phyloP scores from a whole-genome alignment of 2,888 invertebrate genomes.

The Archips crataeganus region DNA sequence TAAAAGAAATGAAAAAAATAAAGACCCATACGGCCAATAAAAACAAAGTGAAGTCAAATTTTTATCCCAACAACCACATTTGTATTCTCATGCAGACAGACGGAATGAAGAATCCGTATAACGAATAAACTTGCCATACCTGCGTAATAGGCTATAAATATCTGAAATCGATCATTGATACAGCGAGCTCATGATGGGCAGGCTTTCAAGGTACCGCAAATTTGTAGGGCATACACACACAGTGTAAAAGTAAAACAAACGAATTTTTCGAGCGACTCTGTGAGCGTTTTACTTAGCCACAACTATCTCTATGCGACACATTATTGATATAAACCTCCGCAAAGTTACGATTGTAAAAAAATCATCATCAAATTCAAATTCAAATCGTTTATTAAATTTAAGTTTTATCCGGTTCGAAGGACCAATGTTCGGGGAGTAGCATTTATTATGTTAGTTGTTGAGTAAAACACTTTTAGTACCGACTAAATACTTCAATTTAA shows the following conservation, averaged over 20 bases:
- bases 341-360: too few relatives aligned
- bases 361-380: too few relatives aligned
- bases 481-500: too few relatives aligned
- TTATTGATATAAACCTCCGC: too few relatives aligned
- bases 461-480: too few relatives aligned
- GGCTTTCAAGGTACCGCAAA: constrained; percentile 27
- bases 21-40: not conserved
- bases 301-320: too few relatives aligned
- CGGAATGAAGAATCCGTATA: constrained; percentile 22
- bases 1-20: not conserved
- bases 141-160: constrained; percentile 34
- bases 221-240: not conserved
- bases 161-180: constrained; percentile 40
- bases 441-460: too few relatives aligned
- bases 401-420: too few relatives aligned
- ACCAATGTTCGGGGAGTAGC: too few relatives aligned
- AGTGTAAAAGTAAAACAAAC: not conserved
- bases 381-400: too few relatives aligned
- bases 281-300: not conserved
- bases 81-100: constrained; percentile 26
- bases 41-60: not conserved
- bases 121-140: constrained; percentile 24
- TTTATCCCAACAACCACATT: constrained; percentile 19
- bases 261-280: not conserved
- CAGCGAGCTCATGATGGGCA: constrained; percentile 28